These are phyloP conservation scores for Argyrosomus japonicus DNA, from an alignment of 2,113 vertebrate genomes.

Conservation along the genomic window DNA sequence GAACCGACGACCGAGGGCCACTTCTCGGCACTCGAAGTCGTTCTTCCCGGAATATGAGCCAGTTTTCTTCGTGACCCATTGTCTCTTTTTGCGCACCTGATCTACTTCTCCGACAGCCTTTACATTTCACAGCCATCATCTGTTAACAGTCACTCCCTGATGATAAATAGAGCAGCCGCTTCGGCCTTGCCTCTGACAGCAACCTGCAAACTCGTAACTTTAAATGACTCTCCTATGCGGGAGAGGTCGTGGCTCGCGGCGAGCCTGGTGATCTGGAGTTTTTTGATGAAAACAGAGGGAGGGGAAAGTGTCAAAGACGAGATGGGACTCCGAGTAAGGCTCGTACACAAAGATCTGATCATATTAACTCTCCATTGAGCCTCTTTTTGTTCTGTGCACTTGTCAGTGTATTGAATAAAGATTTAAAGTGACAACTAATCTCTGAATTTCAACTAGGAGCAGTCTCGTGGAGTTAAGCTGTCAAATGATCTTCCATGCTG, in stretches of 20 bases:
- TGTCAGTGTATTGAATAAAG: constrained; percentile 47
- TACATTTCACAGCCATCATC: constrained; percentile 63
- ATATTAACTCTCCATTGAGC: constrained; percentile 50
- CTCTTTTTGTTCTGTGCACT: constrained; percentile 24
- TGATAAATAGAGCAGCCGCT: constrained; percentile 70
- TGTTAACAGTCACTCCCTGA: constrained; percentile 48
- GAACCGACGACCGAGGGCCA: constrained; percentile 55
- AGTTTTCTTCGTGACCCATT: constrained; percentile 44
- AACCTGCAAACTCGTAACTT: constrained; percentile 70
- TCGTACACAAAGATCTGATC: constrained; percentile 17
- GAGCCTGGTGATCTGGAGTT: constrained; percentile 13
- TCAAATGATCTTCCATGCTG: constrained; percentile 46
- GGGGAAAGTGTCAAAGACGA: constrained; percentile 33
- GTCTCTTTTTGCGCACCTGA: constrained; percentile 54
- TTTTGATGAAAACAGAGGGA: constrained; percentile 25
- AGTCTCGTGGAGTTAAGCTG: constrained; percentile 53
- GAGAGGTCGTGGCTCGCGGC: constrained; percentile 14
- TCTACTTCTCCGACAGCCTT: constrained; percentile 56
- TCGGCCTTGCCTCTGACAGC: constrained; percentile 62
- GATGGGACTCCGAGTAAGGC: not conserved
- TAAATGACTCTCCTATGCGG: constrained; percentile 60
- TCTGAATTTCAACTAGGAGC: constrained; percentile 45
- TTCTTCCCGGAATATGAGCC: constrained; percentile 45
- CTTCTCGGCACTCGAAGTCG: constrained; percentile 62
- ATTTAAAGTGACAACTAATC: constrained; percentile 54